These are phyloP conservation scores for Syngnathus scovelli DNA, from an alignment of 2,113 vertebrate species.

Conservation along the genomic window DNA sequence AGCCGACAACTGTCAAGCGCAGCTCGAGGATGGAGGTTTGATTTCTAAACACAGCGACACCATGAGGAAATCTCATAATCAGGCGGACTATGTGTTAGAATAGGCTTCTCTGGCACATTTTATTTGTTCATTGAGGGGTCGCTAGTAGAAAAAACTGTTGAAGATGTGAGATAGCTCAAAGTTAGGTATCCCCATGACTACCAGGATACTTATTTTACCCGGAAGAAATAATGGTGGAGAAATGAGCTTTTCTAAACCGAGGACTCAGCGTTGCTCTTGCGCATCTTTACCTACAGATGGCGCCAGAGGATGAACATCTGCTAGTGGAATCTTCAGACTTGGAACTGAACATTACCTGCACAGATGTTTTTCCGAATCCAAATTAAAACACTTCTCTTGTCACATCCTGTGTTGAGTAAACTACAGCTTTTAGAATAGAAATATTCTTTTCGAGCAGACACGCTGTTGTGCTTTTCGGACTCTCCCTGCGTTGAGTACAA, in stretches of 20 bases:
- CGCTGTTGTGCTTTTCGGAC: background rate
- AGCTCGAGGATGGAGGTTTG: no score
- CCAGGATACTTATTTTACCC: no score
- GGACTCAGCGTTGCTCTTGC: constrained; percentile 1
- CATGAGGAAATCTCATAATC: background rate
- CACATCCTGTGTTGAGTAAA: background rate
- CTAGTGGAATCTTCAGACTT: background rate
- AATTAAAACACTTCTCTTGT: background rate
- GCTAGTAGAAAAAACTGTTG: no score
- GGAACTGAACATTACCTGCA: background rate
- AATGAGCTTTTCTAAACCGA: background rate
- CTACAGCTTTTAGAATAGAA: background rate
- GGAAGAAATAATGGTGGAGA: no score
- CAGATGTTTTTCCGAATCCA: background rate
- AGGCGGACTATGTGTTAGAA: background rate
- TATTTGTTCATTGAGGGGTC: no score
- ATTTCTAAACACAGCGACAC: constrained; percentile 7
- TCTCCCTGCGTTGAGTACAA: constrained; percentile 15
- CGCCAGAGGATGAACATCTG: constrained; percentile 18
- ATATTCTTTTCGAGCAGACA: background rate
- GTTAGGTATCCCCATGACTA: no score
- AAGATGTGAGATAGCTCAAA: no score
- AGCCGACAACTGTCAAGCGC: background rate
- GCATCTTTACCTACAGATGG: constrained; percentile 29
- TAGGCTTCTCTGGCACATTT: no score